Evolutionary conservation across 2,113 vertebrate genomes (phyloP).

Genomic region (Micromys minutus): DNA sequence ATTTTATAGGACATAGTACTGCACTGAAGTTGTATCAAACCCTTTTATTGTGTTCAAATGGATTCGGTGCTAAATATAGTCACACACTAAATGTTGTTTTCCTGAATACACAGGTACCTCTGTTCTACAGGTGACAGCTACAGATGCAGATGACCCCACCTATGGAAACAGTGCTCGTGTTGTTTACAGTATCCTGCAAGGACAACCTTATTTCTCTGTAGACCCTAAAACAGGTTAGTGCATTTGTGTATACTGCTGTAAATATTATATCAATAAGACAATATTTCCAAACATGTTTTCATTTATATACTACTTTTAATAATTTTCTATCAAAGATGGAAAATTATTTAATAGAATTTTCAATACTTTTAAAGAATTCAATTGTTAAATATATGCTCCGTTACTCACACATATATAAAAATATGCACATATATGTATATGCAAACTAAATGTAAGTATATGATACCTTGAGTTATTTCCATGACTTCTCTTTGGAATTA

Average conservation of each 20-base stretch:
- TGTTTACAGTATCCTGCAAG: constrained; percentile 97
- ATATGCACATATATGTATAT: accelerated
- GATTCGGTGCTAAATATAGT: not conserved
- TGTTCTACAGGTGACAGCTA: constrained; percentile 96
- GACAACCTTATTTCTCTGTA: constrained; percentile 98
- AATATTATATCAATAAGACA: not conserved
- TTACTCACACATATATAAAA: not conserved
- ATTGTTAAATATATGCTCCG: not conserved
- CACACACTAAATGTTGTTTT: constrained; percentile 74
- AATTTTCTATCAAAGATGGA: not conserved
- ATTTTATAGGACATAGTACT: not conserved
- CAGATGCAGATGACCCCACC: constrained; percentile 96
- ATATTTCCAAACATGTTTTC: constrained; percentile 18
- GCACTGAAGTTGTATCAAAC: not conserved
- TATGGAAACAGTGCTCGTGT: constrained; percentile 97
- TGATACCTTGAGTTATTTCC: not conserved
- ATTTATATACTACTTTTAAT: not conserved
- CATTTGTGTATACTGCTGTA: not conserved
- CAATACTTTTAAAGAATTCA: not conserved
- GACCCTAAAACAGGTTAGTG: constrained; percentile 95
- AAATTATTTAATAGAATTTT: not conserved
- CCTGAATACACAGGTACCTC: constrained; percentile 90
- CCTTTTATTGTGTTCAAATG: constrained; percentile 19
- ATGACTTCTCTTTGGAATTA: not conserved
- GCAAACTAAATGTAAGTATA: not conserved